These are phyloP conservation scores for Lepidurus couesii DNA, from an alignment of 1,140 invertebrate genomes.

Conservation along the genomic window DNA sequence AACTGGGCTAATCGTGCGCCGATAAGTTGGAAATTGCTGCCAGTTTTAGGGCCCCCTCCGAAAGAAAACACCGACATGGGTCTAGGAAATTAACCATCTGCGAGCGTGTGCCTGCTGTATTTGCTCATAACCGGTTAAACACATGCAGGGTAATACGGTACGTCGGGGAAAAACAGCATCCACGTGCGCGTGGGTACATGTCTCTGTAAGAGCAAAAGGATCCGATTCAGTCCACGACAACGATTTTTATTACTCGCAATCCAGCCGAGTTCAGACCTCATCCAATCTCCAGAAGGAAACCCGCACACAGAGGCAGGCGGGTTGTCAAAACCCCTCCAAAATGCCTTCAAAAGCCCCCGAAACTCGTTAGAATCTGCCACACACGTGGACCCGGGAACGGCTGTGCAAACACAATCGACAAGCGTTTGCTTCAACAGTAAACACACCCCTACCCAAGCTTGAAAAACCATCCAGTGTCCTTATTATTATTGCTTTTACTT, in stretches of 20 bases:
- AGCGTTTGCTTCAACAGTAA: neutral
- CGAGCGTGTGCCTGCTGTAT: neutral
- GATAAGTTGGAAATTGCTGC: too few species aligned
- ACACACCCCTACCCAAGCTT: neutral
- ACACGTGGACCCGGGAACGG: neutral
- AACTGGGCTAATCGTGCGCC: too few species aligned
- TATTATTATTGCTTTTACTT: neutral
- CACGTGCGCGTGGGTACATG: neutral
- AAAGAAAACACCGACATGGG: neutral
- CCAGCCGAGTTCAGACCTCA: neutral
- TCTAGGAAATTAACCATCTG: neutral
- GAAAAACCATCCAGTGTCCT: neutral
- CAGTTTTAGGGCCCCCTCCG: too few species aligned
- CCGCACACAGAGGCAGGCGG: neutral
- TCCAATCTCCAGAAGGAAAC: neutral
- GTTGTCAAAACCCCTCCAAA: neutral
- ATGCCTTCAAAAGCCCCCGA: neutral
- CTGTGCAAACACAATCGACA: conserved; percentile 6
- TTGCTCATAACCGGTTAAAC: neutral
- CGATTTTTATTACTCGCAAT: neutral
- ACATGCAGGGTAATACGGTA: neutral
- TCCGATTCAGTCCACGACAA: neutral
- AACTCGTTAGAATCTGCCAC: neutral
- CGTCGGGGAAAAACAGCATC: neutral
- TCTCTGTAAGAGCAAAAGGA: neutral